A percentile compares a stretch with the other conserved stretches of the same genome.
Evolutionary conservation across 2,888 invertebrate species (phyloP).

Genomic region (Brenthis daphne): DNA sequence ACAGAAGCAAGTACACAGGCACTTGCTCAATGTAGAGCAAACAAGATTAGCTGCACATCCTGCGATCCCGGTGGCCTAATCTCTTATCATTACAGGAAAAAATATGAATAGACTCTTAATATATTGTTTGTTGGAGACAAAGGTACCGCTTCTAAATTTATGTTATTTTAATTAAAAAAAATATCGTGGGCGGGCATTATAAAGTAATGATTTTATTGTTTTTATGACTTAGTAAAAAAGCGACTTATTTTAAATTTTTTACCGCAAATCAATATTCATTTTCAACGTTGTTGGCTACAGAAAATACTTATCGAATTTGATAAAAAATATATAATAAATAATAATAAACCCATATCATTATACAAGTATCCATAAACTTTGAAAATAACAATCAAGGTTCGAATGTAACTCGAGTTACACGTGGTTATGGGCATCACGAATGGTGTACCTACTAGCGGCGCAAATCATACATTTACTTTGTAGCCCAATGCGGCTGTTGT

Average conservation of each 20-base stretch:
- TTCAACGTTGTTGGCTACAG: too few species aligned
- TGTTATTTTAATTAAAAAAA: background rate
- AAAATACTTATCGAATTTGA: too few species aligned
- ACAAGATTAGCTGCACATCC: constrained; percentile 78
- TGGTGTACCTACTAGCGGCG: constrained; percentile 32
- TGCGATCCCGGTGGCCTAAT: constrained; percentile 77
- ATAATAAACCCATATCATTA: background rate
- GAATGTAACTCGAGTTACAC: constrained; percentile 33
- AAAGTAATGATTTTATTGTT: background rate
- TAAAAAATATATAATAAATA: background rate
- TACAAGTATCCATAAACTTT: constrained; percentile 7
- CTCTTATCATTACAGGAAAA: constrained; percentile 70
- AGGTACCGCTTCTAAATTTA: constrained; percentile 49
- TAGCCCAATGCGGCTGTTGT: constrained; percentile 25
- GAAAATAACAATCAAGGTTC: constrained; percentile 34
- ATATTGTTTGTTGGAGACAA: constrained; percentile 57
- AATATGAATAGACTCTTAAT: constrained; percentile 64
- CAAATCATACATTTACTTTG: constrained; percentile 36
- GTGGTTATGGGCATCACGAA: constrained; percentile 40
- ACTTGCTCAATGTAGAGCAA: constrained; percentile 58
- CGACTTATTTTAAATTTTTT: too few species aligned
- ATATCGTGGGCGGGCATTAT: background rate
- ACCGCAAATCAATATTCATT: too few species aligned
- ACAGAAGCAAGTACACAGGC: constrained; percentile 56
- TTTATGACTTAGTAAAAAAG: too few species aligned